These are phyloP conservation scores for Rhizomys pruinosus DNA, from an alignment of 2,113 vertebrate species.

Conservation along the genomic window DNA sequence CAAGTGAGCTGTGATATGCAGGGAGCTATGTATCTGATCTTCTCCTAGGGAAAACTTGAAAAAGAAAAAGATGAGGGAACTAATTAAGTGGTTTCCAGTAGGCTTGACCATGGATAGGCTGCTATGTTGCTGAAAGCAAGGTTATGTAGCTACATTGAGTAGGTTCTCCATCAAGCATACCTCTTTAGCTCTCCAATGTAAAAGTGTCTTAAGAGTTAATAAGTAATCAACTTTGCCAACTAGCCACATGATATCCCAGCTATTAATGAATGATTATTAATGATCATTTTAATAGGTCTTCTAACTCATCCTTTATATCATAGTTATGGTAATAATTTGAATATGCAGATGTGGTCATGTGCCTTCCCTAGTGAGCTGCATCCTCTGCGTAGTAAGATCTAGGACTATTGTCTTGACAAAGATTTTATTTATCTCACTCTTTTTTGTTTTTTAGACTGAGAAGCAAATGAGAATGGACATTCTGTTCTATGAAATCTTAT, in stretches of 20 bases:
- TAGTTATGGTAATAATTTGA: background rate
- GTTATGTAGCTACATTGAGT: background rate
- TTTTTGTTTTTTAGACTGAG: background rate
- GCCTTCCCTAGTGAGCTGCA: background rate
- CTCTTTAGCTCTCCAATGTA: background rate
- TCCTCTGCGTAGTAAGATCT: background rate
- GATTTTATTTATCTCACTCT: background rate
- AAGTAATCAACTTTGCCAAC: background rate
- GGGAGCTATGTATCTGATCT: background rate
- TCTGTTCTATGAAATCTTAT: background rate
- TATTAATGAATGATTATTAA: background rate
- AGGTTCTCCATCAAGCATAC: background rate
- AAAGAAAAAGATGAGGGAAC: background rate
- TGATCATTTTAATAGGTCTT: background rate
- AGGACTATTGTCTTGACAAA: background rate
- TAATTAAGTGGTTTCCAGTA: background rate
- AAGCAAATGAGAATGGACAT: background rate
- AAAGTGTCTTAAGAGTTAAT: background rate
- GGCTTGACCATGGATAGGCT: background rate
- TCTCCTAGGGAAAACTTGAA: constrained; percentile 9
- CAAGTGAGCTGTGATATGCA: constrained; percentile 1
- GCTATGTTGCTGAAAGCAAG: background rate
- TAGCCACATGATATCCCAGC: background rate
- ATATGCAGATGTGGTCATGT: background rate
- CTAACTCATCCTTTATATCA: background rate